A percentile compares a stretch with the other conserved stretches of the same genome.
These are phyloP conservation scores for Bambusicola thoracicus DNA, from an alignment of 2,113 vertebrate genomes.

Conservation along the genomic window DNA sequence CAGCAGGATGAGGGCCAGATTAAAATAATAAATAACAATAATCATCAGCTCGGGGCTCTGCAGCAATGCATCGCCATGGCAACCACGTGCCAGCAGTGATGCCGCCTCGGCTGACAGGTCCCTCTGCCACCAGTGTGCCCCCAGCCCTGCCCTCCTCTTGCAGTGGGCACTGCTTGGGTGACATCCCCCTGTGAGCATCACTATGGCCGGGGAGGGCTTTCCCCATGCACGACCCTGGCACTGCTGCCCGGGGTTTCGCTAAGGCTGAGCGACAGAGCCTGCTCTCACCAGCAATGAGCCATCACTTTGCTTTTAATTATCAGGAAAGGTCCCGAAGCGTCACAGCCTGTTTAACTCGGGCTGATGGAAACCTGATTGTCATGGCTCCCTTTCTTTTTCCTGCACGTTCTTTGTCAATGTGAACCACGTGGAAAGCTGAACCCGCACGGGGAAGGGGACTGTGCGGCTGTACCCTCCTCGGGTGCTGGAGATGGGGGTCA, in stretches of 20 bases:
- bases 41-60: not conserved
- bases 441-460: accelerated
- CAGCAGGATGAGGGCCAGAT: not conserved
- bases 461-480: not conserved
- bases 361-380: not conserved
- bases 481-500: not conserved
- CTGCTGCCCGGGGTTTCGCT: accelerated
- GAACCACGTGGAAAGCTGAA: not conserved
- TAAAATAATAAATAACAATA: conserved; percentile 35
- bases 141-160: not conserved
- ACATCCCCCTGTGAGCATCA: not conserved
- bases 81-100: not conserved
- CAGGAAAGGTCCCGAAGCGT: not conserved
- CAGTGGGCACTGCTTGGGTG: too few species aligned
- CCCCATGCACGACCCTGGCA: not conserved
- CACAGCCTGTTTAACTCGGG: not conserved
- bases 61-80: not conserved
- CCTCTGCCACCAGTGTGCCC: not conserved
- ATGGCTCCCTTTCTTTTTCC: not conserved
- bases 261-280: conserved; percentile 16
- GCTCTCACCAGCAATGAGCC: conserved; percentile 48
- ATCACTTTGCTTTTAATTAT: conserved; percentile 7
- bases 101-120: not conserved
- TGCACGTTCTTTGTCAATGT: not conserved
- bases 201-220: not conserved